phyloP scores from a whole-genome alignment of 2,113 vertebrate species.

The Jacana jacana region DNA sequence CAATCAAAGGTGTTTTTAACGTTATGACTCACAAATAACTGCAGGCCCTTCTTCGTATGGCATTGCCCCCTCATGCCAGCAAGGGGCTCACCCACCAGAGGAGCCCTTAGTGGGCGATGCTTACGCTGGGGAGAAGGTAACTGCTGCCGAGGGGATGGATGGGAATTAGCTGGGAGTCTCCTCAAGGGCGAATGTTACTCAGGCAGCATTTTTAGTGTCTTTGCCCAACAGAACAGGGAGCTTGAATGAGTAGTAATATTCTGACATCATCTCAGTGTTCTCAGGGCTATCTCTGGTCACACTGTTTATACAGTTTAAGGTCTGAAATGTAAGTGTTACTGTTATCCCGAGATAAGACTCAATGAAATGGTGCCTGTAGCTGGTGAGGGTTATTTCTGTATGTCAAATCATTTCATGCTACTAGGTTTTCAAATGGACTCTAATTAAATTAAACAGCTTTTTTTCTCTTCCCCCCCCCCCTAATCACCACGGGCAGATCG shows the following conservation, averaged over 20 bases:
- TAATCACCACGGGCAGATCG: constrained; percentile 54
- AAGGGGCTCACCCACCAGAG: not conserved
- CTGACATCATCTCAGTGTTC: not conserved
- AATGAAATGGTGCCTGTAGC: constrained; percentile 10
- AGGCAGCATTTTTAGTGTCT: not conserved
- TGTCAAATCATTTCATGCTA: constrained; percentile 53
- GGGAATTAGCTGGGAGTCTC: too few species aligned
- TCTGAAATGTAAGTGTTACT: not conserved
- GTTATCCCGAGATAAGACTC: constrained; percentile 47
- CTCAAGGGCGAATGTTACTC: not conserved
- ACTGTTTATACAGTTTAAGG: constrained; percentile 9
- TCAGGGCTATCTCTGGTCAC: constrained; percentile 26
- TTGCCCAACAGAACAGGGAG: not conserved
- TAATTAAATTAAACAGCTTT: constrained; percentile 69
- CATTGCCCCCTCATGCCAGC: not conserved
- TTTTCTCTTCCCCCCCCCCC: not conserved
- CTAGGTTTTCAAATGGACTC: constrained; percentile 55
- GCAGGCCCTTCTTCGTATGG: not conserved
- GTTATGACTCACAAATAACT: not conserved
- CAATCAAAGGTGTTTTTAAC: not conserved
- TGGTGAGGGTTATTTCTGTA: constrained; percentile 13
- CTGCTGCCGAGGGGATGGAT: not conserved
- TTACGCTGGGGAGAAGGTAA: not conserved
- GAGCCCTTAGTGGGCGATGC: not conserved
- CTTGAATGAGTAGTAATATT: not conserved